Conservation (phyloP, 2,113 vertebrate genomes). For the Carassius gibelio region DNA sequence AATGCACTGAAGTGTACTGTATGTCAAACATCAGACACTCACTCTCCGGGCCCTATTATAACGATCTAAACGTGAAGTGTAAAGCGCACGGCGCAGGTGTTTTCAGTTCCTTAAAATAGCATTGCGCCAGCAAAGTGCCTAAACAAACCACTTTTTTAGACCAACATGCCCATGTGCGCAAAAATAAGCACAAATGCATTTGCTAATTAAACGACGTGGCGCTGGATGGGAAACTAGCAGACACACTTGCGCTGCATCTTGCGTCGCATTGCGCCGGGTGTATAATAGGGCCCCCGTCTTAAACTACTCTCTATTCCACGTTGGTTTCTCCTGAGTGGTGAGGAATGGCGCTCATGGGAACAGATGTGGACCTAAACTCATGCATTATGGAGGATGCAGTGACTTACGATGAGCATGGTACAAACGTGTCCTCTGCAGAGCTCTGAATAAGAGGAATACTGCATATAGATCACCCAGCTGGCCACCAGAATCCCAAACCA, state of each 20-base stretch:
- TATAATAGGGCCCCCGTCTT: too few relatives aligned
- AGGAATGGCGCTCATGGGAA: neutral
- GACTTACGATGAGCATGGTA: conserved; percentile 90
- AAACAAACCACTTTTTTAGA: too few relatives aligned
- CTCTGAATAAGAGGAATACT: conserved; percentile 90
- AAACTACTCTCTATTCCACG: neutral
- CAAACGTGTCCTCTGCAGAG: conserved; percentile 92
- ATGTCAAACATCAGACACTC: neutral
- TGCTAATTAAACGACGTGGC: too few relatives aligned
- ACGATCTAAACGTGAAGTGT: too few relatives aligned
- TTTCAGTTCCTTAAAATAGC: too few relatives aligned
- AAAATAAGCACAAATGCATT: too few relatives aligned
- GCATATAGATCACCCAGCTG: conserved; percentile 94
- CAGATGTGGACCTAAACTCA: neutral
- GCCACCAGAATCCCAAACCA: conserved; percentile 90
- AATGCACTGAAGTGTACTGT: neutral
- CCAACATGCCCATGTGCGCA: too few relatives aligned
- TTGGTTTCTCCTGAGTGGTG: neutral
- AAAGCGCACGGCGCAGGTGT: too few relatives aligned
- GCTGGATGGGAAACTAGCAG: too few relatives aligned
- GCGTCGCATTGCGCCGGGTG: too few relatives aligned
- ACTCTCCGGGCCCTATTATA: neutral
- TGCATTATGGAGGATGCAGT: neutral
- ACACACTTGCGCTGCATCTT: too few relatives aligned
- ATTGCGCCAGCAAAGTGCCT: too few relatives aligned